Percentiles rank a stretch among this genome's conserved stretches.
phyloP scores from a whole-genome alignment of 92 coral and sea anemone species.

The Paragorgia papillata region DNA sequence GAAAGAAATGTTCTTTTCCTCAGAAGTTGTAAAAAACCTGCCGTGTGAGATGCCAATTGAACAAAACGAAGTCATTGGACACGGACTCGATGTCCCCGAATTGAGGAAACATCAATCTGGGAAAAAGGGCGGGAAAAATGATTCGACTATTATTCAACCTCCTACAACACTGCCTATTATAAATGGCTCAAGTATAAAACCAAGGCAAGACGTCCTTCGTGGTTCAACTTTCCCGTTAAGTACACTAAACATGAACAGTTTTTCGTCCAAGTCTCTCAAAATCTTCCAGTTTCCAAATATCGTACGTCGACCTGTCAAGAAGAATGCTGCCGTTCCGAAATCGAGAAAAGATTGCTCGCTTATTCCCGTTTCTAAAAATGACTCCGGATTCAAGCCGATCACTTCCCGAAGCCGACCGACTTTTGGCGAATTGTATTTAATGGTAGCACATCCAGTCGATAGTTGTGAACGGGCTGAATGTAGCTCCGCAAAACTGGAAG shows the following conservation, averaged over 20 bases:
- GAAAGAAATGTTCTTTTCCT: neutral
- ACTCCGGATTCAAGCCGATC: constrained; percentile 22
- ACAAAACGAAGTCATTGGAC: neutral
- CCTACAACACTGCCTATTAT: neutral
- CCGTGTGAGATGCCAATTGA: neutral
- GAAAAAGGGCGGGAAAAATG: neutral
- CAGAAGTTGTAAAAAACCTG: neutral
- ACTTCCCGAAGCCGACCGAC: constrained; percentile 15
- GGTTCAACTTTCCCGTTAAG: neutral
- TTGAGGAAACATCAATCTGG: neutral
- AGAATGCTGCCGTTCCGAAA: neutral
- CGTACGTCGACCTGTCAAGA: neutral
- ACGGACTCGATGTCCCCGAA: neutral
- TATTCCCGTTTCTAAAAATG: neutral
- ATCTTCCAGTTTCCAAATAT: neutral
- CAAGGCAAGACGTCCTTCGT: neutral
- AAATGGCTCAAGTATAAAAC: neutral
- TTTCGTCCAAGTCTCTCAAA: neutral
- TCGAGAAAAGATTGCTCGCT: neutral
- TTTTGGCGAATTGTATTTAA: constrained; percentile 17
- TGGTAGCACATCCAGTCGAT: neutral
- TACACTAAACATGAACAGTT: neutral
- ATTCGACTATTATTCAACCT: neutral
- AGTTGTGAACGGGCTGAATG: neutral
- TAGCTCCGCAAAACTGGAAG: neutral